Base-by-base conservation (phyloP, 2,888 invertebrate genomes). In the Eristalinus aeneus region DNA sequence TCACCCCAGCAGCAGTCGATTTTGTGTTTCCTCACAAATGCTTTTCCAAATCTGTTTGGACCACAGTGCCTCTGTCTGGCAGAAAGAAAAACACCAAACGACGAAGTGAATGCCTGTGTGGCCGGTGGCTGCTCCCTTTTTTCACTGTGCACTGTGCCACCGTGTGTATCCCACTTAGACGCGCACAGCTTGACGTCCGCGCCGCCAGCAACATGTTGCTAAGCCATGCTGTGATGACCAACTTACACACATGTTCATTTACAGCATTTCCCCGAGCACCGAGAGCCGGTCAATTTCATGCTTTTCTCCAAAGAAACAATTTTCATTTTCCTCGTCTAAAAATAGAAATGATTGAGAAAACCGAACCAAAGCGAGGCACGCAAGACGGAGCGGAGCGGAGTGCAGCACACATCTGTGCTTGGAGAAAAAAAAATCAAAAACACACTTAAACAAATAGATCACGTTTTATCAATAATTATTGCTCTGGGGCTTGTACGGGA, bases 391-490 rank as follows among this genome's bases (percentile, higher is more conserved):
- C n/a, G n/a, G n/a, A n/a, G n/a, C n/a, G n/a, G 9, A 31, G n/a
- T 58, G 53, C 36, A 46, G 56, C 77, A 77, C 86, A 86, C 46
- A 46, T 46, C 46, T 86, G 77, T 86, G 86, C 71, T 78, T 82
- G 34, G 60, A 77, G 5, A 5, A 16, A 46, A 46, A 46, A 16
- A 20, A n/a, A 16, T 46, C n/a, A 6, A 76, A 81, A 82, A 86
- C 73, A 78, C 86, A 77, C 82, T 86, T 86, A 82, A 86, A 82
- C 86, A 86, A 86, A 86, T 82, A 86, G 82, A 82, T 86, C 86
- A 86, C 86, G 82, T 86, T 86, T 77, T 77, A 81, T 81, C 81
- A 81, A 86, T 86, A 74, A 86, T 82, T 82, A 81, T 71, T 71
- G 80, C 77, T 36, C 36, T 54, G 56, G 23, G 56, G 72, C 69